A percentile compares a stretch with the other conserved stretches of the same genome.
Conservation (phyloP, 1,140 invertebrate species). For the Atta texana region DNA sequence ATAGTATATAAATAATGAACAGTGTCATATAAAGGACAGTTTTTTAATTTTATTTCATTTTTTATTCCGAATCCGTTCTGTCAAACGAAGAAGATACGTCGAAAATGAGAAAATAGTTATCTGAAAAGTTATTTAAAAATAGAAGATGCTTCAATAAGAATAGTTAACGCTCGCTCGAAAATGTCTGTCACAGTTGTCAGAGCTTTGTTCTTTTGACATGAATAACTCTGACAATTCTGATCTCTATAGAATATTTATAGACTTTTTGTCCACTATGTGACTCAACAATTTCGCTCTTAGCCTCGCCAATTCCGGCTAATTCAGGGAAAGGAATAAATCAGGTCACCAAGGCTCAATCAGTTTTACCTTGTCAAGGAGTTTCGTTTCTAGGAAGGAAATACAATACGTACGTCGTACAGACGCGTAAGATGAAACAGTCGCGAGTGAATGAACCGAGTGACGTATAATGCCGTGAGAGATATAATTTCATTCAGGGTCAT, state of each 20-base stretch:
- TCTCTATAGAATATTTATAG: constrained; percentile 1
- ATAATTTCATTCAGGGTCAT: constrained; percentile 14
- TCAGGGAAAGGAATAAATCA: constrained; percentile 36
- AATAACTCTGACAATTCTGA: neutral
- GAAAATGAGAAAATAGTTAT: neutral
- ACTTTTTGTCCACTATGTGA: neutral
- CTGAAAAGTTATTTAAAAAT: neutral
- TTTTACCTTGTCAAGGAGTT: constrained; percentile 7
- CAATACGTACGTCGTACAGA: neutral
- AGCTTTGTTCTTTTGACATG: no score
- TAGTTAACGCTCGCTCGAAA: neutral
- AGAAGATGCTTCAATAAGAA: neutral
- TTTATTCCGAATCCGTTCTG: neutral
- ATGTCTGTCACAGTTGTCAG: neutral
- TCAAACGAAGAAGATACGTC: neutral
- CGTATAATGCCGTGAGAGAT: neutral
- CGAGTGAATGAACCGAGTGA: constrained; percentile 52
- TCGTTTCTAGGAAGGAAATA: constrained; percentile 6
- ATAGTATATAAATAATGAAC: no score
- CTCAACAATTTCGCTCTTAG: constrained; percentile 29
- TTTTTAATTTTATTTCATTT: neutral
- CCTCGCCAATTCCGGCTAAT: neutral
- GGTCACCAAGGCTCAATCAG: constrained; percentile 27
- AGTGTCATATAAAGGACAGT: no score
- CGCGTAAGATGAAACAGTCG: neutral